These are phyloP conservation scores for Radopholus similis DNA, from an alignment of 1,140 invertebrate genomes.

Conservation along the genomic window DNA sequence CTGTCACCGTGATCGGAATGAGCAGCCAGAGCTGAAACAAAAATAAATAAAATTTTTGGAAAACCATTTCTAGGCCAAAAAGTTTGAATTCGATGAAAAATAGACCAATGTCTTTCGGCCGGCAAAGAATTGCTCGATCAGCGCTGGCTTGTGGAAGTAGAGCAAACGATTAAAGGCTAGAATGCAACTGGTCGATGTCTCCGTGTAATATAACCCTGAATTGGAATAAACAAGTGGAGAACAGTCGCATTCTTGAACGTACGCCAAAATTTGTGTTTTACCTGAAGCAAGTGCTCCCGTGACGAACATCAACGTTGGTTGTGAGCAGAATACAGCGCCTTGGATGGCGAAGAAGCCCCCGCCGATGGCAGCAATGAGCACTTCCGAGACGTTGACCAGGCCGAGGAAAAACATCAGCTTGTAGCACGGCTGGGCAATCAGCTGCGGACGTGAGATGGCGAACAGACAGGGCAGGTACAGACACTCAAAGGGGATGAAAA, in stretches of 20 bases:
- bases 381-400: neutral
- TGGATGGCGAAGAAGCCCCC: neutral
- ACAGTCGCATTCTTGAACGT: neutral
- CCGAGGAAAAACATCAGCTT: conserved; percentile 17
- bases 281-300: neutral
- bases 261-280: neutral
- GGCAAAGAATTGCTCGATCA: neutral
- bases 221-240: too few relatives aligned
- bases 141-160: neutral
- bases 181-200: neutral
- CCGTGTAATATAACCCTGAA: neutral
- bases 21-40: neutral
- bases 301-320: conserved; percentile 5
- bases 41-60: neutral
- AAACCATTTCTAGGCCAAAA: too few relatives aligned
- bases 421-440: neutral
- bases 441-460: neutral
- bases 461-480: neutral
- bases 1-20: neutral
- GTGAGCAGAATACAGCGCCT: conserved; percentile 4
- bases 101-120: neutral
- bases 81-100: too few relatives aligned
- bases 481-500: neutral
- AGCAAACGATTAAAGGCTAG: neutral
- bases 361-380: neutral